Evolutionary conservation across 2,113 vertebrate genomes (phyloP).

Genomic region (Brachypteracias leptosomus): DNA sequence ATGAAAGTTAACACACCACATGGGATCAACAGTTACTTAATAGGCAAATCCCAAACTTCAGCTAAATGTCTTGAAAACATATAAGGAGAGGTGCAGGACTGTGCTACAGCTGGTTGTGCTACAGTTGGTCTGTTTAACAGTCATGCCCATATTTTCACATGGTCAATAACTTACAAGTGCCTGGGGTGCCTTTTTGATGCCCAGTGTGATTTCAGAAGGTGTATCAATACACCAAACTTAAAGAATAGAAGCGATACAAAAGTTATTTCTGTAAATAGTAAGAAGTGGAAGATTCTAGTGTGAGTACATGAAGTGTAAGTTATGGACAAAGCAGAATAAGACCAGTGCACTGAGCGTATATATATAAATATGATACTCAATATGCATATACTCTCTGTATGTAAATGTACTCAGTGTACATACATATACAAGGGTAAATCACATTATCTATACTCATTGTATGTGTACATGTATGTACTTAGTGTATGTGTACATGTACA

Average conservation of each 20-base stretch:
- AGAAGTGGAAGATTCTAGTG: neutral
- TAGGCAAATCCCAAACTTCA: neutral
- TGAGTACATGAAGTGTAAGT: neutral
- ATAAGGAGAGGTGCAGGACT: neutral
- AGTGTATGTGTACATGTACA: too few species aligned
- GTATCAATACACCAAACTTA: neutral
- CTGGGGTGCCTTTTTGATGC: neutral
- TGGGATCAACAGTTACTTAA: neutral
- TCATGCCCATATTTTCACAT: neutral
- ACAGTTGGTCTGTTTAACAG: neutral
- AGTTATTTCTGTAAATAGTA: neutral
- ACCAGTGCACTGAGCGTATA: neutral
- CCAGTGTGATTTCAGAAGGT: neutral
- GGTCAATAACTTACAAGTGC: neutral
- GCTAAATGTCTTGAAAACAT: neutral
- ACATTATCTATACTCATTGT: neutral
- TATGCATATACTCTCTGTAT: neutral
- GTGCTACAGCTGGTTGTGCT: accelerated
- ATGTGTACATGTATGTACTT: neutral
- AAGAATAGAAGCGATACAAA: neutral
- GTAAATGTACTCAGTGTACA: neutral
- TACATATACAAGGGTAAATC: too few species aligned
- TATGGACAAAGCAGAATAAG: neutral
- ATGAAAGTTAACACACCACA: neutral
- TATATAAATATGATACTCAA: neutral